Base-by-base conservation (phyloP, 64 coral and sea anemone species). In the Actinia equina region DNA sequence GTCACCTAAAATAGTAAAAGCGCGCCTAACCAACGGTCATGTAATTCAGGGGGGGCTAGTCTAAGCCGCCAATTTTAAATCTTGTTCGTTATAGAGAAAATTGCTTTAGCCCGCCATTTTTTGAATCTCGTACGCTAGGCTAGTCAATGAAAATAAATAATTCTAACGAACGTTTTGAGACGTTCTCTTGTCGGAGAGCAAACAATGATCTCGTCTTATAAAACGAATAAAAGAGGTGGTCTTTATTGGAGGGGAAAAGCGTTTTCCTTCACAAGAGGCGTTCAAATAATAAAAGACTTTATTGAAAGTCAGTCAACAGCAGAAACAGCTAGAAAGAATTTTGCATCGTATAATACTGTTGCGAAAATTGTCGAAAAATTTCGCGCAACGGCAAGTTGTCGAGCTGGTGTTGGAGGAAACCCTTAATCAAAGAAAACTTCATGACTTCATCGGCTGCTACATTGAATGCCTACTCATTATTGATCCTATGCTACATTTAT, bases 391-490 rank as follows among this genome's bases (percentile, higher is more conserved):
- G 65, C 22, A 25, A 23, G 65, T 71, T 70, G 65, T 71, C 23
- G 25, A 26, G 20, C 20, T 71, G 65, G 65, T 71, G n/a, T 30
- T 71, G 65, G 65, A 71, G n/a, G 65, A 71, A 71, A 71, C n/a
- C 20, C 20, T 25, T n/a, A 71, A 71, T 71, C 65, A 71, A 71
- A 71, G 18, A n/a, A 71, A 71, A 71, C 65, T 71, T 71, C 3
- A 71, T 22, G 65, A 71, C 65, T 71, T 26, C 25, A 71, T 71
- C 22, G 65, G 65, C n/a, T 71, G 25, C 18, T 71, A 71, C 65
- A 71, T 71, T 25, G 65, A 71, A 27, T 71, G 65, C 65, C 9
- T 71, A 71, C 65, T 71, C n/a, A 71, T 71, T 25, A 71, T 71
- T 26, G 65, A 71, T 22, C 65, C 65, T 37, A 71, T 71, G 23